Evolutionary conservation across 2,888 invertebrate species (phyloP), one percentile per base, ranked within the genome.

Genomic region (Bunonema sp.): DNA sequence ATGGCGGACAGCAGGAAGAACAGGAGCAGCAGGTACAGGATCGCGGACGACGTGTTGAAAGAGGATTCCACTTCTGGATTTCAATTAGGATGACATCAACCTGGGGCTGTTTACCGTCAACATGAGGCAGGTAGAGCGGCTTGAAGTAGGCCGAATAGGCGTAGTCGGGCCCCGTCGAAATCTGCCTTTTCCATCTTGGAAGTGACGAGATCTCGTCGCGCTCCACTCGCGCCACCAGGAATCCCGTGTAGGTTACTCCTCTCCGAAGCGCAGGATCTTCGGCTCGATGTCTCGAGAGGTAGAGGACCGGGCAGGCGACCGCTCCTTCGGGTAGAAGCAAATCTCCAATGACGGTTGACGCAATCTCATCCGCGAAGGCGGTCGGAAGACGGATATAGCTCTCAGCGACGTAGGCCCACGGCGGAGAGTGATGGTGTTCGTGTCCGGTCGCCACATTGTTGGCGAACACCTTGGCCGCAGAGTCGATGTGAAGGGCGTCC

Each of bases 351-450:
- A 54, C 45, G 8, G 67, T 68, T 30, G 30, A 42, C n/a, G n/a
- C n/a, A n/a, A n/a, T n/a, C n/a, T n/a, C n/a, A n/a, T n/a, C n/a
- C n/a, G n/a, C n/a, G n/a, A n/a, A n/a, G n/a, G n/a, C 30, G 20
- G 39, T 40, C 26, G 66, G 67, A 7, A 54, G 50, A 15, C 53
- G 44, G 19, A 43, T 39, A 42, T 65, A 65, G n/a, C 57, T 57
- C 38, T 67, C 67, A 5, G 67, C 65, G 22, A 67, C 58, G 47
- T 67, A 67, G 16, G 65, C 67, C 47, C 18, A 42, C 46, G 1
- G 49, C 49, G 4, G 49, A 39, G 2, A 39, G 30, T 24, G n/a
- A n/a, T n/a, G n/a, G n/a, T n/a, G n/a, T n/a, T n/a, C n/a, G n/a
- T n/a, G n/a, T n/a, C n/a, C n/a, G n/a, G n/a, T n/a, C n/a, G 57